Conservation (phyloP, 92 coral and sea anemone genomes). For the Plumapathes pennacea region DNA sequence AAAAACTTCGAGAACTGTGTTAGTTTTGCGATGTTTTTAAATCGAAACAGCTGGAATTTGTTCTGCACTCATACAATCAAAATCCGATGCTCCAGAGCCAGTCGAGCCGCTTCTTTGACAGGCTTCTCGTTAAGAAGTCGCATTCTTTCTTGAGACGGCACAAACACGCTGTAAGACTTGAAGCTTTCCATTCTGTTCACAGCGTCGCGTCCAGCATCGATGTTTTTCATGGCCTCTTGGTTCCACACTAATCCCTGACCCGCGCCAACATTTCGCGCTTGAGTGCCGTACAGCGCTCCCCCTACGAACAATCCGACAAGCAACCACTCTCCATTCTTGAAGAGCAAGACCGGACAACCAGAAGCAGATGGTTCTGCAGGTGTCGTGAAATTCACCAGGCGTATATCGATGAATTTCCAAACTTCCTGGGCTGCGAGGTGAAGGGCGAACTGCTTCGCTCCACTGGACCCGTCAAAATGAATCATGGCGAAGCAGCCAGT, state of each 20-base stretch:
- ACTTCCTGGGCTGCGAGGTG: constrained; percentile 51
- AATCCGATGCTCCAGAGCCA: constrained; percentile 68
- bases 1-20: too few species aligned
- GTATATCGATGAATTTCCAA: constrained; percentile 45
- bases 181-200: constrained; percentile 55
- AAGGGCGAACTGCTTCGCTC: constrained; percentile 44
- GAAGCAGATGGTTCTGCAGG: constrained; percentile 61
- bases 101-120: constrained; percentile 69
- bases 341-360: constrained; percentile 75
- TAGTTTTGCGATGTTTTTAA: too few species aligned
- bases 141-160: constrained; percentile 75
- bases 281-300: constrained; percentile 52
- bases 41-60: too few species aligned
- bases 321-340: constrained; percentile 31
- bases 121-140: constrained; percentile 52
- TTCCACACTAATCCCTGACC: constrained; percentile 71
- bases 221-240: constrained; percentile 39
- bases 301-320: constrained; percentile 71
- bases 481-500: constrained; percentile 45
- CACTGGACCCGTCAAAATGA: constrained; percentile 39
- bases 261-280: constrained; percentile 1
- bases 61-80: constrained; percentile 42
- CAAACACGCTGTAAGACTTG: constrained; percentile 50
- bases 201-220: constrained; percentile 53
- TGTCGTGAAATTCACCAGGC: constrained; percentile 50